These are phyloP conservation scores for Aphelenchoides bicaudatus DNA, from an alignment of 2,888 invertebrate genomes.

Conservation along the genomic window DNA sequence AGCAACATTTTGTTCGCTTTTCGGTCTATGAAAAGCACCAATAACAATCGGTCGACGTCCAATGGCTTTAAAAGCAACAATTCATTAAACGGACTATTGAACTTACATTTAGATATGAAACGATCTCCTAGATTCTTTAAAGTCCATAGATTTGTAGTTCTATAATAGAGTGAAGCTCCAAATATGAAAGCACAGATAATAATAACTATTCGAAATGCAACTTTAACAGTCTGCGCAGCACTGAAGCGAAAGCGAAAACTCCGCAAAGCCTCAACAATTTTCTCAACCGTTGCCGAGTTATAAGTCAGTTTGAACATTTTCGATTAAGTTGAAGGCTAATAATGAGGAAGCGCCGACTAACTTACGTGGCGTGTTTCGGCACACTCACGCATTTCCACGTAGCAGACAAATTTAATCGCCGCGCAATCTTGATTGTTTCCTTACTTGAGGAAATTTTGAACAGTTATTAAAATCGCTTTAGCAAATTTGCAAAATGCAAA, in stretches of 20 bases:
- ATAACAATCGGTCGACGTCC: slow-evolving; percentile 51
- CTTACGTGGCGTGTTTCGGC: no score
- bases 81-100: no score
- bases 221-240: not conserved
- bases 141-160: slow-evolving; percentile 59
- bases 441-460: no score
- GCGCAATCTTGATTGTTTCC: no score
- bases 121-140: slow-evolving; percentile 58
- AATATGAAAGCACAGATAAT: slow-evolving; percentile 38
- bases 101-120: no score
- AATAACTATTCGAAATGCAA: slow-evolving; percentile 40
- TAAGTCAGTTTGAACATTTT: not conserved
- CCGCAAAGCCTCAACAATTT: not conserved
- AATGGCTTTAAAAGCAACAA: slow-evolving; percentile 49
- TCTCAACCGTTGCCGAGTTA: not conserved
- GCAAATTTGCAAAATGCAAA: no score
- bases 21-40: slow-evolving; percentile 52
- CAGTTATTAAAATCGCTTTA: no score
- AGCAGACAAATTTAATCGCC: no score
- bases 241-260: not conserved
- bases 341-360: no score
- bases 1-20: slow-evolving; percentile 49
- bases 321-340: no score
- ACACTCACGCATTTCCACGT: no score
- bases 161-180: slow-evolving; percentile 45